Evolutionary conservation across 2,113 vertebrate genomes (phyloP).

Genomic region (Proterorhinus semilunaris): DNA sequence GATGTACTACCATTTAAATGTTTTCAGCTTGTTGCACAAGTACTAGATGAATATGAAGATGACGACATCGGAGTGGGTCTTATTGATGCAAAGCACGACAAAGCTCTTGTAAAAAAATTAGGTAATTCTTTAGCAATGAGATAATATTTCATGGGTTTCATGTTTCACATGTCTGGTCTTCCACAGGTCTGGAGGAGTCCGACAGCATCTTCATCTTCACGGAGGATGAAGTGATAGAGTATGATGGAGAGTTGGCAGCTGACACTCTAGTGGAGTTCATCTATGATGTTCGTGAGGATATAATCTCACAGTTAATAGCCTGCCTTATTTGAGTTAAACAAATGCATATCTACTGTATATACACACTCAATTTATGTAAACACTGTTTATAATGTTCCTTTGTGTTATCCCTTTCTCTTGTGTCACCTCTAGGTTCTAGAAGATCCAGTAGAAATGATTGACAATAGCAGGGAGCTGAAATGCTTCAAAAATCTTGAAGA

Average conservation of each 20-base stretch:
- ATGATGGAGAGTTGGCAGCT: conserved; percentile 86
- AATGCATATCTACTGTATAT: conserved; percentile 4
- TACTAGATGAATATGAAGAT: conserved; percentile 87
- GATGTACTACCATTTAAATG: conserved; percentile 11
- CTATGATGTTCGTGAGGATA: conserved; percentile 84
- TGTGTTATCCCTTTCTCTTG: not conserved
- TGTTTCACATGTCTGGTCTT: conserved; percentile 7
- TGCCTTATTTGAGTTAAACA: conserved; percentile 31
- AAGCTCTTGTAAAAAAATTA: conserved; percentile 85
- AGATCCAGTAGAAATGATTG: conserved; percentile 87
- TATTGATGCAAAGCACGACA: conserved; percentile 85
- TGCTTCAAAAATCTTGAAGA: conserved; percentile 87
- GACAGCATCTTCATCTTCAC: conserved; percentile 90
- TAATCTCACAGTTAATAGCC: conserved; percentile 63
- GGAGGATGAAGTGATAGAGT: conserved; percentile 88
- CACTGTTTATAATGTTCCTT: not conserved
- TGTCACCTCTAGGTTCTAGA: conserved; percentile 76
- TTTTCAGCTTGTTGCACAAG: conserved; percentile 87
- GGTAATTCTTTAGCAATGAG: conserved; percentile 62
- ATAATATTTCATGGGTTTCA: not conserved
- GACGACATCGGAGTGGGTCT: conserved; percentile 87
- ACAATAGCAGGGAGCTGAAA: conserved; percentile 83
- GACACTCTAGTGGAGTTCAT: conserved; percentile 90
- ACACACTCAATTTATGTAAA: not conserved
- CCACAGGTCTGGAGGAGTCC: conserved; percentile 80